phyloP scores from a whole-genome alignment of 1,140 invertebrate species.

The Dolichoris vasculosae region DNA sequence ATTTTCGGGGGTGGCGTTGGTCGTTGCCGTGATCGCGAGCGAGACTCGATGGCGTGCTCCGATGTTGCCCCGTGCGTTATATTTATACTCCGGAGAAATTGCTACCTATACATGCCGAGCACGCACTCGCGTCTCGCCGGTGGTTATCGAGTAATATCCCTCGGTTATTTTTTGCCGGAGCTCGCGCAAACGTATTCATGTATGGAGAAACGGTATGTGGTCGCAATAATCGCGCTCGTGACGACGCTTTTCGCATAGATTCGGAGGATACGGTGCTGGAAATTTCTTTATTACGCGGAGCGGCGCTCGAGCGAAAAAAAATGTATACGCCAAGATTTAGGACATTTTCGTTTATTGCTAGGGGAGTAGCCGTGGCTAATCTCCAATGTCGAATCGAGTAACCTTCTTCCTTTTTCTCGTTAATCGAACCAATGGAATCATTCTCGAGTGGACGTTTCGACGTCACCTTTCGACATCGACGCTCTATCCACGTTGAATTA shows the following conservation, averaged over 20 bases:
- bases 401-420: neutral
- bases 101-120: conserved; percentile 69
- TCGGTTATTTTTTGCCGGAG: neutral
- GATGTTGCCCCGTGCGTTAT: conserved; percentile 69
- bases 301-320: neutral
- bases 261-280: neutral
- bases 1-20: neutral
- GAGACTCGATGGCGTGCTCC: neutral
- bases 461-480: neutral
- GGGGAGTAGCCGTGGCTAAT: neutral
- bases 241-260: neutral
- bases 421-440: neutral
- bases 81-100: conserved; percentile 71
- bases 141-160: neutral
- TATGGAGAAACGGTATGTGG: conserved; percentile 7
- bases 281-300: conserved; percentile 21
- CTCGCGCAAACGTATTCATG: neutral
- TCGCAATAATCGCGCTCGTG: conserved; percentile 24
- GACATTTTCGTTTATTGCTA: conserved; percentile 16
- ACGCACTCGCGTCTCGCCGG: conserved; percentile 58
- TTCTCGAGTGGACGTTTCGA: neutral
- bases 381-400: neutral
- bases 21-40: neutral
- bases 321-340: conserved; percentile 28
- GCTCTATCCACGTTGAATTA: neutral